Conservation (phyloP, 2,888 invertebrate genomes). For the Brassicogethes aeneus region DNA sequence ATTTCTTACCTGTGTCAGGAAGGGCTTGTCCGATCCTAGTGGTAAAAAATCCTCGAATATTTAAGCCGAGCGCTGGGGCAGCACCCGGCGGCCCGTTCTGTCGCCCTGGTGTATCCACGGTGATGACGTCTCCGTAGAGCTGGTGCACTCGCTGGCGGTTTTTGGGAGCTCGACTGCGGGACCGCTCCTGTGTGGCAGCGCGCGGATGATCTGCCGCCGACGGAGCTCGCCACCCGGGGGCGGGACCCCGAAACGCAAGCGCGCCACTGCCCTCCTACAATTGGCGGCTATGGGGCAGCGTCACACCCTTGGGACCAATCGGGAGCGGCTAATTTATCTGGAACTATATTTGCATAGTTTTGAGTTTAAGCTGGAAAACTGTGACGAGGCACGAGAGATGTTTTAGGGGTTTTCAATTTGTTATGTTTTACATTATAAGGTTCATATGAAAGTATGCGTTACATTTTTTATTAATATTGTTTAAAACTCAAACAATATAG, state of each 20-base stretch:
- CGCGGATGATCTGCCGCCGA: constrained; percentile 38
- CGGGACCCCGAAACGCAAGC: constrained; percentile 21
- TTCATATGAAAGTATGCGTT: too few relatives aligned
- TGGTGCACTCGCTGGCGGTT: constrained; percentile 33
- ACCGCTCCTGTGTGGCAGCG: constrained; percentile 31
- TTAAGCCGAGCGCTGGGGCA: constrained; percentile 56
- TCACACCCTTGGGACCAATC: constrained; percentile 17
- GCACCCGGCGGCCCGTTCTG: constrained; percentile 36
- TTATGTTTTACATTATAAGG: too few relatives aligned
- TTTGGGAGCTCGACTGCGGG: constrained; percentile 25
- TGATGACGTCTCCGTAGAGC: constrained; percentile 39
- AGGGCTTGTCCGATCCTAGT: constrained; percentile 59
- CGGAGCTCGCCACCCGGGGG: constrained; percentile 32
- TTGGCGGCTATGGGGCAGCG: constrained; percentile 7
- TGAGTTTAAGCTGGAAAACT: too few relatives aligned
- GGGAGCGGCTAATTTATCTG: constrained; percentile 9
- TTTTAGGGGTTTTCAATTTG: too few relatives aligned
- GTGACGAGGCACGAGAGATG: too few relatives aligned
- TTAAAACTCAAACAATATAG: too few relatives aligned
- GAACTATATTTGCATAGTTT: not conserved
- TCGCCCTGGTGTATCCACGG: constrained; percentile 38
- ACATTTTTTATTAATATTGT: too few relatives aligned
- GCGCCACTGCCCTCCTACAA: constrained; percentile 20
- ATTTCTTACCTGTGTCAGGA: constrained; percentile 68
- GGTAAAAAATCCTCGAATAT: constrained; percentile 63